These are phyloP conservation scores for Semotilus atromaculatus DNA, from an alignment of 2,797 vertebrate genomes.

Conservation along the genomic window DNA sequence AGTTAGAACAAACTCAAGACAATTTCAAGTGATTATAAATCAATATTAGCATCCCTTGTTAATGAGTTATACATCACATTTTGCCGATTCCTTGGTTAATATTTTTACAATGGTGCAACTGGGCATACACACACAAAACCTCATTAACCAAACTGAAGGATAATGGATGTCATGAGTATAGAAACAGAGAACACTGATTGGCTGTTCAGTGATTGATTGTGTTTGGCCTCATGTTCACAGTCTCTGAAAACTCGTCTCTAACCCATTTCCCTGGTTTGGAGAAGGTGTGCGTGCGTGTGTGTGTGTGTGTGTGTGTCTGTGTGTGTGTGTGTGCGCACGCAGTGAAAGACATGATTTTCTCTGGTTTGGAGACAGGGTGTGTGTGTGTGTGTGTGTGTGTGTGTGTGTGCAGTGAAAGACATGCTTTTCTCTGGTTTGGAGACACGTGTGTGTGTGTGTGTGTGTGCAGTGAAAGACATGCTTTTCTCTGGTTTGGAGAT, in stretches of 20 bases:
- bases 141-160: not conserved
- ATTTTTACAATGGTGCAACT: not conserved
- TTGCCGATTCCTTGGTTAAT: not conserved
- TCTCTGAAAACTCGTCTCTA: not conserved
- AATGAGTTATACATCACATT: not conserved
- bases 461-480: no score
- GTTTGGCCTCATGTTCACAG: not conserved
- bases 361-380: no score
- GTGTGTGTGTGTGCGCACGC: slow-evolving; percentile 37
- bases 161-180: not conserved
- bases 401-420: no score
- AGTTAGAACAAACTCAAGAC: not conserved
- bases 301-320: not conserved
- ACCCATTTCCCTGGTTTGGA: not conserved
- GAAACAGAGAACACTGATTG: not conserved
- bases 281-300: no score
- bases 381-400: no score
- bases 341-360: slow-evolving; percentile 54
- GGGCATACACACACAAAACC: not conserved
- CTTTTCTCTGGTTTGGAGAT: not conserved
- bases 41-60: not conserved
- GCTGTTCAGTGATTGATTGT: not conserved
- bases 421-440: no score
- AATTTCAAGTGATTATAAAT: not conserved
- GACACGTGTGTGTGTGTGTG: no score